These are phyloP conservation scores for Mustela erminea DNA, from an alignment of 2,797 vertebrate genomes.

Conservation along the genomic window DNA sequence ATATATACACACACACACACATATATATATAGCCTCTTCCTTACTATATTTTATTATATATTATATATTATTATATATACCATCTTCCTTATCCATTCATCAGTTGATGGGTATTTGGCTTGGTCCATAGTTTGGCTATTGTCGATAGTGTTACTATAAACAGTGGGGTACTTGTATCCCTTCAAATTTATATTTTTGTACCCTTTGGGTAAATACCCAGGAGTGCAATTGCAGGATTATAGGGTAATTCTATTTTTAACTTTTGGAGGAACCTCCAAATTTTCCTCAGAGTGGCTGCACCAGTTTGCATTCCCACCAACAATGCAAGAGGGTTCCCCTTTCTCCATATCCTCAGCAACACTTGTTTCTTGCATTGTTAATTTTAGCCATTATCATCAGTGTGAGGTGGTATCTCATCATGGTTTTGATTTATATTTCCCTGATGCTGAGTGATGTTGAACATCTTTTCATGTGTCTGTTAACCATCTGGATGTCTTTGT, in stretches of 20 bases:
- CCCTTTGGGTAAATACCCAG: not conserved
- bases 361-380: not conserved
- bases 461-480: too few species aligned
- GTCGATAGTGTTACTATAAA: not conserved
- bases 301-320: not conserved
- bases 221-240: not conserved
- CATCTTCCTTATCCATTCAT: not conserved
- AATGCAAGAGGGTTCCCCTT: not conserved
- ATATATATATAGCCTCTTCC: too few species aligned
- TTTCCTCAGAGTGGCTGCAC: not conserved
- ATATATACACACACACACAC: too few species aligned
- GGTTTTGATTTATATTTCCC: too few species aligned
- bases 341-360: not conserved
- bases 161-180: not conserved
- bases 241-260: not conserved
- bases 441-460: too few species aligned
- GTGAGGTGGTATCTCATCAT: too few species aligned
- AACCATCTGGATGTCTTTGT: too few species aligned
- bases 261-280: not conserved
- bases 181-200: not conserved
- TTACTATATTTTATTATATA: too few species aligned
- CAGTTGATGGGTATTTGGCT: not conserved
- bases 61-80: too few species aligned
- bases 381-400: not conserved
- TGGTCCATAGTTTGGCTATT: not conserved